A percentile compares a stretch with the other conserved stretches of the same genome.
Evolutionary conservation across 2,888 invertebrate genomes (phyloP).

Genomic region (Ptilodon capucinus): DNA sequence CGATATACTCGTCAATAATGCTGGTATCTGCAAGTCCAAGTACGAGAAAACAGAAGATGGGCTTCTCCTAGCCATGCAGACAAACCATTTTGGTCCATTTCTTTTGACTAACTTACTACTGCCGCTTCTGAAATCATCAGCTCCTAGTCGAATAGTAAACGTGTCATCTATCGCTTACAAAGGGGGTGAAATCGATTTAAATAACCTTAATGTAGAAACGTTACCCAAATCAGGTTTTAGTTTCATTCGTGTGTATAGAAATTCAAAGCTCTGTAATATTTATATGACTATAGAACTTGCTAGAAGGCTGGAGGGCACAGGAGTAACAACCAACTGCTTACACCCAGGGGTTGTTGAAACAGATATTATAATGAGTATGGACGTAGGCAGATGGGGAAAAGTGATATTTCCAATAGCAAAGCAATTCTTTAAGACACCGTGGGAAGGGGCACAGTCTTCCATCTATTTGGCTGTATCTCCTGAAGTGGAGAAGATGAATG

Average conservation of each 20-base stretch:
- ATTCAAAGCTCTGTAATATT: constrained; percentile 89
- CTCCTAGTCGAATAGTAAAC: constrained; percentile 64
- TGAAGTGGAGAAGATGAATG: constrained; percentile 79
- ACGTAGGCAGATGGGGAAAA: constrained; percentile 29
- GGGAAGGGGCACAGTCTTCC: constrained; percentile 75
- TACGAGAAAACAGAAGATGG: constrained; percentile 82
- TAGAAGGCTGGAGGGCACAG: constrained; percentile 84
- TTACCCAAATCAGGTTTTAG: constrained; percentile 31
- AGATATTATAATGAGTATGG: constrained; percentile 79
- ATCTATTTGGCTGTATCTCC: constrained; percentile 81
- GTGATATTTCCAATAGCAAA: constrained; percentile 58
- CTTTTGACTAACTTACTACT: constrained; percentile 84
- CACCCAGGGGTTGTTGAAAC: constrained; percentile 90
- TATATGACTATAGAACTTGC: constrained; percentile 88
- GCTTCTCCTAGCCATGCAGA: constrained; percentile 82
- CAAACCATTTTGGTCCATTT: constrained; percentile 85
- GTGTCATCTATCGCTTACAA: constrained; percentile 58
- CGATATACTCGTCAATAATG: constrained; percentile 85
- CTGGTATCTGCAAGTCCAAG: constrained; percentile 70
- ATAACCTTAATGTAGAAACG: constrained; percentile 49
- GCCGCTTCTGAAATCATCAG: constrained; percentile 63
- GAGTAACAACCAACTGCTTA: constrained; percentile 89
- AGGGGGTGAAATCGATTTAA: constrained; percentile 45
- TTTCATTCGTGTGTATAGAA: constrained; percentile 40
- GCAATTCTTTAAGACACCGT: constrained; percentile 42